These are phyloP conservation scores for Mythimna loreyi DNA, from an alignment of 2,888 invertebrate genomes.

Conservation along the genomic window DNA sequence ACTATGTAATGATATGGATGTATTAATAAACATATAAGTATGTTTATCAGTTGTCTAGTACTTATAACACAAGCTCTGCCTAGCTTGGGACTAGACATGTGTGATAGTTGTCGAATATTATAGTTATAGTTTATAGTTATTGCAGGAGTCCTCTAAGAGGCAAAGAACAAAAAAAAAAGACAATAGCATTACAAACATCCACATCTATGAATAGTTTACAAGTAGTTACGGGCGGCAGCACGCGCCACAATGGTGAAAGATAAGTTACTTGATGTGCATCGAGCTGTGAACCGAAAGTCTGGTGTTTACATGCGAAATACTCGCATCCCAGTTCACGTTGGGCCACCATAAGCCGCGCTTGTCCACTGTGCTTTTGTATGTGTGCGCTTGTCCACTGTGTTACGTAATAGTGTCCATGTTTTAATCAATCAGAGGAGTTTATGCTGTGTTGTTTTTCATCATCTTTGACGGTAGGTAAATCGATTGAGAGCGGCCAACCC, in stretches of 20 bases:
- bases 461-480: conserved; percentile 67
- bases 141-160: conserved; percentile 41
- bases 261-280: conserved; percentile 90
- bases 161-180: conserved; percentile 16
- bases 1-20: no score
- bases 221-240: conserved; percentile 80
- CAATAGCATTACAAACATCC: conserved; percentile 59
- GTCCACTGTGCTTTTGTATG: conserved; percentile 72
- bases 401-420: conserved; percentile 63
- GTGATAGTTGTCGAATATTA: no score
- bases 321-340: conserved; percentile 85
- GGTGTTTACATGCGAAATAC: conserved; percentile 89
- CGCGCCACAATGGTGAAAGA: conserved; percentile 91
- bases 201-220: conserved; percentile 71
- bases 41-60: no score
- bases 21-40: no score
- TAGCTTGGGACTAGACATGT: no score
- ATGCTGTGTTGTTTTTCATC: conserved; percentile 54
- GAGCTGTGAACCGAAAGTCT: conserved; percentile 90
- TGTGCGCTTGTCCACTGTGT: conserved; percentile 75
- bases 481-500: no score
- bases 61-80: no score
- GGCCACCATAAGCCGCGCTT: conserved; percentile 81
- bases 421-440: conserved; percentile 50
- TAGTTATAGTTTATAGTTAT: no score